Evolutionary conservation across 2,113 vertebrate species (phyloP), one percentile per base, ranked within the genome.

Genomic region (Caranx melampygus): DNA sequence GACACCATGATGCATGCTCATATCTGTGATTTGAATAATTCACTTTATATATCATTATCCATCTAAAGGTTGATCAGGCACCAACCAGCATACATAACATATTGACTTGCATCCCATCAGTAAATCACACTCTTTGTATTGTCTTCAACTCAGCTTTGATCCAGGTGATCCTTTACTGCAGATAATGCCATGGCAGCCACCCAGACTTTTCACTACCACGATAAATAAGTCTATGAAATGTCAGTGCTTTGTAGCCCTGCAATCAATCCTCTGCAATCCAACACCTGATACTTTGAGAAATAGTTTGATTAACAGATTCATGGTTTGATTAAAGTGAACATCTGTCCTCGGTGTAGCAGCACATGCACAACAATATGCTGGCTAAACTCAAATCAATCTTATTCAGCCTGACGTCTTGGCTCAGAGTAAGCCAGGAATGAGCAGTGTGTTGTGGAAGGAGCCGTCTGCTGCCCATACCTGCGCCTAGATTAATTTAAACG

Each of bases 381-480:
- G 31, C 69, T 59, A 66, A 79, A 67, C 54, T 57, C 51, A 34
- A 45, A 83, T 88, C 61, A 21, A 33, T 88, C 78, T 86, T 79
- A 55, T 61, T 86, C 45, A 63, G 34, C 49, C 63, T 79, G 85
- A 88, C 61, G 6, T 76, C 70, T 84, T 54, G 44, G 68, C 63
- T 68, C 64, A 1, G 47, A 59, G 26, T n/a, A 21, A n/a, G 63
- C 35, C 40, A 58, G 63, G 69, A 82, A 67, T 72, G 62, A 79
- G 57, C 40, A 45, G 67, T 44, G 63, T 70, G 61, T 66, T 74
- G 35, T 81, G 77, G 71, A 76, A 64, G 61, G 58, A 75, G 61
- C 71, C n/a, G 62, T 80, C 68, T 64, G 31, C 70, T 73, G 55
- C 57, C 68, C 77, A 76, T 85, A 88, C 72, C 82, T 79, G 63